Evolutionary conservation across 2,888 invertebrate genomes (phyloP).

Genomic region (Amiota mariae): DNA sequence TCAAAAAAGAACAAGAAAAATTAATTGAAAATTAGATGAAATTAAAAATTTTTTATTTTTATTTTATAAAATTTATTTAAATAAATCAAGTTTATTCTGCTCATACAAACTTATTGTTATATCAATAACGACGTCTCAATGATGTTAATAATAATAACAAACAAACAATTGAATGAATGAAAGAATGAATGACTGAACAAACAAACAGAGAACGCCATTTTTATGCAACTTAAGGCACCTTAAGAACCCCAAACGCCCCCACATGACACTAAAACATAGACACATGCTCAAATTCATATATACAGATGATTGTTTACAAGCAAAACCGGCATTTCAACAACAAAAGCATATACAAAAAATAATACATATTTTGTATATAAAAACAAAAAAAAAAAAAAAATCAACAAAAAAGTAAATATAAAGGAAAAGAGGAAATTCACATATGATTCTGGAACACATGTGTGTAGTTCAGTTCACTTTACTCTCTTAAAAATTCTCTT

Average conservation of each 20-base stretch:
- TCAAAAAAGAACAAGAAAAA: no score
- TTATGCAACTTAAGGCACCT: conserved; percentile 34
- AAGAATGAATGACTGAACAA: no score
- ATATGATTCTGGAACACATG: conserved; percentile 28
- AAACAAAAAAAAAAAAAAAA: conserved; percentile 23
- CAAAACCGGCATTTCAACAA: conserved; percentile 56
- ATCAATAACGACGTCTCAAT: conserved; percentile 57
- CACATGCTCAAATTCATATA: conserved; percentile 48
- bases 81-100: no score
- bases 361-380: conserved; percentile 5
- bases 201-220: conserved; percentile 51
- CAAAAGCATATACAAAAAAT: conserved; percentile 27
- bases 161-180: no score
- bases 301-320: conserved; percentile 56
- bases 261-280: conserved; percentile 29
- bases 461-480: background rate
- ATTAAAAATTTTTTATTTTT: no score
- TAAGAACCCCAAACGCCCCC: conserved; percentile 14
- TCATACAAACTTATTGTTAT: background rate
- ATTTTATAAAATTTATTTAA: no score
- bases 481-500: conserved; percentile 25
- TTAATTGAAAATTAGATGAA: background rate
- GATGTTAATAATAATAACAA: conserved; percentile 43
- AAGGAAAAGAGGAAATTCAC: conserved; percentile 5
- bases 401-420: conserved; percentile 26